phyloP scores from a whole-genome alignment of 2,113 vertebrate species.

The Macquaria ambigua region DNA sequence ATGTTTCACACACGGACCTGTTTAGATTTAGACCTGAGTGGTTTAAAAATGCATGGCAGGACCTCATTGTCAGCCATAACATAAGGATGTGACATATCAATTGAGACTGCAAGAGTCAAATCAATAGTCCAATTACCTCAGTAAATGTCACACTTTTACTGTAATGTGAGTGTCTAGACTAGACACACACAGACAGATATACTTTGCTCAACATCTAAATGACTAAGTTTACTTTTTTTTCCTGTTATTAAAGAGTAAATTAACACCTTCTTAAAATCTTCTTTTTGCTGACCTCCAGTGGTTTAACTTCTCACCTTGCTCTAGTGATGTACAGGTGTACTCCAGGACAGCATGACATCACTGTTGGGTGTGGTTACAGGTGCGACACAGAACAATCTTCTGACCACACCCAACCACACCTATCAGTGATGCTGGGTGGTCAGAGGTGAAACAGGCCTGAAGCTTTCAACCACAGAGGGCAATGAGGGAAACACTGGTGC shows the following conservation, averaged over 20 bases:
- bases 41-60: background rate
- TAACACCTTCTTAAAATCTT: no score
- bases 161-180: constrained; percentile 3
- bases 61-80: constrained; percentile 4
- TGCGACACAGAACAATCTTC: background rate
- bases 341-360: no score
- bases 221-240: background rate
- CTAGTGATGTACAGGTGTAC: no score
- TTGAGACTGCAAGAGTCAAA: constrained; percentile 13
- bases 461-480: background rate
- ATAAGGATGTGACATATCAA: constrained; percentile 14
- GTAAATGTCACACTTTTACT: constrained; percentile 35
- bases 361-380: background rate
- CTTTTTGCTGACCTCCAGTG: background rate
- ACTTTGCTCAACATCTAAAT: background rate
- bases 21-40: background rate
- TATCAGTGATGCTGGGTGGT: background rate
- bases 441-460: background rate
- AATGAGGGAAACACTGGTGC: no score
- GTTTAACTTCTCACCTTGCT: background rate
- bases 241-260: no score
- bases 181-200: no score
- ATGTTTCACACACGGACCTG: background rate
- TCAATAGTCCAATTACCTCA: constrained; percentile 36
- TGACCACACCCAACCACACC: no score